Base-by-base conservation (phyloP, 2,113 vertebrate species). In the Sinocyclocheilus anshuiensis region DNA sequence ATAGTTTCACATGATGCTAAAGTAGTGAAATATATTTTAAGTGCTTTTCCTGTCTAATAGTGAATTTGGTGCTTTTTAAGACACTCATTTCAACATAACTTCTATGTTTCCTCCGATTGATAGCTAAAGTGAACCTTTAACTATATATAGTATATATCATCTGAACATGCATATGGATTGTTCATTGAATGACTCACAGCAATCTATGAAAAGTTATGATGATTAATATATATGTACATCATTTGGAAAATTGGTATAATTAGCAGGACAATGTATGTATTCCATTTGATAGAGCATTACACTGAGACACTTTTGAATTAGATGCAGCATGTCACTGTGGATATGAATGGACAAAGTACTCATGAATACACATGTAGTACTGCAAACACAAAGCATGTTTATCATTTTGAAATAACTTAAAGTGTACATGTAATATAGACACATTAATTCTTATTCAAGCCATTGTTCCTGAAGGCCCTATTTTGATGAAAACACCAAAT, bases 241-340 rank as follows among this genome's bases (percentile, higher is more conserved):
- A 92, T 95, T 95, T 95, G 93, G 92, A 93, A 94, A 92, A 94
- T 93, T 93, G 92, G 91, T 91, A 93, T 95, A 95, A 95, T 95
- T 95, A 95, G 90, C 80, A 76, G 76, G 90, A 93, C 93, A 39
- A 94, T 93, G 94, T 92, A 94, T 95, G 92, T 92, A 95, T 95
- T 94, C 92, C 93, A 91, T 91, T 94, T 88, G 91, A 90, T 10
- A 45, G 42, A 10, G 42, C 42, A 10, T 45, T 94, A 93, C 92
- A 91, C 91, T 88, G 91, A 92, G 93, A 92, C 93, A 93, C 92
- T 93, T 93, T 93, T 90, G 84, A 93, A 94, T 93, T 94, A 93
- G 91, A 92, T 93, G 42, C 42, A 45, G 42, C 42, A 45, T 45
- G 93, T 94, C 94, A 93, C 90, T 89, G 92, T 90, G 89, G 89